Conservation (phyloP, 2,888 invertebrate species). For the Drosophila recens region DNA sequence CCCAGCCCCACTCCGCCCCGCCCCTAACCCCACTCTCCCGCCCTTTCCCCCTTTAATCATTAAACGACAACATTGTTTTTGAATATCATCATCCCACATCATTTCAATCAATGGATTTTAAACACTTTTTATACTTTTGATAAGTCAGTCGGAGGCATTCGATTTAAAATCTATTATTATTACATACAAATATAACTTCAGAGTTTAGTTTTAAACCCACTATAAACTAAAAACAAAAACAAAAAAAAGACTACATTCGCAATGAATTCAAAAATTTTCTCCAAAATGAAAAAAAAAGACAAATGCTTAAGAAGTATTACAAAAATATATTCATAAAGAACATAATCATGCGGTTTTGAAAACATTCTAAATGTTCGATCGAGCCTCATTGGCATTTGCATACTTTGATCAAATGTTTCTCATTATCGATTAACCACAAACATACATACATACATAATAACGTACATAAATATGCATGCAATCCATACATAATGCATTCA, state of each 20-base stretch:
- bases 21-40: background rate
- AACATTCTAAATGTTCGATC: constrained; percentile 71
- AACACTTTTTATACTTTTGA: constrained; percentile 82
- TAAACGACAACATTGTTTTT: constrained; percentile 40
- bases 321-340: constrained; percentile 61
- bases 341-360: constrained; percentile 79
- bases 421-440: constrained; percentile 55
- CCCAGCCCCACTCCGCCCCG: constrained; percentile 18
- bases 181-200: constrained; percentile 53
- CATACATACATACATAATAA: constrained; percentile 21
- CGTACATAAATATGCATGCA: constrained; percentile 44
- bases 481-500: constrained; percentile 53
- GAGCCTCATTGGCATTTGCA: constrained; percentile 74
- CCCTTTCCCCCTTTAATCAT: constrained; percentile 5
- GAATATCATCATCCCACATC: constrained; percentile 36
- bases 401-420: constrained; percentile 64
- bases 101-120: constrained; percentile 75
- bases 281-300: constrained; percentile 61
- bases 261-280: constrained; percentile 75
- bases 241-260: constrained; percentile 76
- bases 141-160: constrained; percentile 80
- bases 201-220: constrained; percentile 75
- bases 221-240: constrained; percentile 36
- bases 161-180: constrained; percentile 77
- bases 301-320: constrained; percentile 78